Base-by-base conservation (phyloP, 2,797 vertebrate genomes). In the Champsocephalus esox region DNA sequence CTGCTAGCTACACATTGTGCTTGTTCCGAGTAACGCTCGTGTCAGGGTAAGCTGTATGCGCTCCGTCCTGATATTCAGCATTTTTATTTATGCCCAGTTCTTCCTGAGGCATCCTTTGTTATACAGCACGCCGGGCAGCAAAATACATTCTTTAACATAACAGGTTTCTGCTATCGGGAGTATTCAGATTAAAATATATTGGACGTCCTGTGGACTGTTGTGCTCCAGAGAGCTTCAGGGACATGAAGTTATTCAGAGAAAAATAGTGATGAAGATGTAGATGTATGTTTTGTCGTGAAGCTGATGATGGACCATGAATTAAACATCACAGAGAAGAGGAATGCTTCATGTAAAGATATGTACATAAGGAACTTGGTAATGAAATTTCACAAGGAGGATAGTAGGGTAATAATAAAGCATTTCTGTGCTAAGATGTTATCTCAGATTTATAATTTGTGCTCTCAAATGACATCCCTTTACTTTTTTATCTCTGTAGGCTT, bases 71-170 rank as follows among this genome's bases (percentile, higher is more conserved):
- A 87, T 80, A 88, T 89, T 91, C 84, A 81, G 85, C 79, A 44
- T 72, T 89, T 89, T 85, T 84, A 88, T 91, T 87, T 82, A 87
- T 79, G 88, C 73, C 45, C 67, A 46, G 28, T 70, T 81, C 60
- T 71, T 85, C 87, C 66, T 12, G 69, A 63, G 81, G 84, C 76
- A 55, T 81, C 61, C 68, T 80, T 84, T 79, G 66, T 84, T 79
- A 72, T 66, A 60, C 70, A 24, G 76, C 75, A 68, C 2, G 16
- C 70, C 75, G 78, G 75, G 75, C 81, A 84, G 87, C 79, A 82
- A 75, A 85, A 83, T 82, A 50, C n/a, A 71, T 66, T 70, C 52
- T 82, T 87, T 70, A 83, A 67, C 63, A 49, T 24, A 80, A 52
- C 52, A 65, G 46, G 7, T 72, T 54, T 62, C 21, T 43, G 52